phyloP scores from a whole-genome alignment of 1,140 invertebrate genomes.

The Pissodes strobi region DNA sequence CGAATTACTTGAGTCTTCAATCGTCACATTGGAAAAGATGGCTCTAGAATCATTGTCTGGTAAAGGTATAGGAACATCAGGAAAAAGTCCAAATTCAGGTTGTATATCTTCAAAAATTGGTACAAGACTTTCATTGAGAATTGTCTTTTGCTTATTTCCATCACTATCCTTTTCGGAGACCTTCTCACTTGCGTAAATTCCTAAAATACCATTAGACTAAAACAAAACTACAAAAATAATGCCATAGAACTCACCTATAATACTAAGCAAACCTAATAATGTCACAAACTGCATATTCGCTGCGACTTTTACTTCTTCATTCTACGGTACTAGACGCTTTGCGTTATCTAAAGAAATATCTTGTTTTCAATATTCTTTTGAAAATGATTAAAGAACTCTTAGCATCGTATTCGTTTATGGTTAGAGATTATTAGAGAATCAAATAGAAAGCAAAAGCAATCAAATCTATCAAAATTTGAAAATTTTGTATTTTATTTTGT shows the following conservation, averaged over 20 bases:
- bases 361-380: too few species aligned
- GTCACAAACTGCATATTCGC: too few species aligned
- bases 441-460: too few species aligned
- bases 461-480: too few species aligned
- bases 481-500: too few species aligned
- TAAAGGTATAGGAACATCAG: not conserved
- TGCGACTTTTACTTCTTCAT: too few species aligned
- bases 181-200: not conserved
- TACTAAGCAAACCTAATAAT: too few species aligned
- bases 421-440: too few species aligned
- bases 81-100: conserved; percentile 15
- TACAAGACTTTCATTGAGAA: not conserved
- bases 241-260: not conserved
- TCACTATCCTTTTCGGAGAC: not conserved
- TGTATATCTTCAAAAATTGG: conserved; percentile 28
- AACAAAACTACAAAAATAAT: not conserved
- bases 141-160: not conserved
- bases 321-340: too few species aligned
- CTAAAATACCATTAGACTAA: not conserved
- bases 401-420: too few species aligned
- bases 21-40: conserved; percentile 16
- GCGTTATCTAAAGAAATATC: too few species aligned
- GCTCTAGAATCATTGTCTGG: not conserved
- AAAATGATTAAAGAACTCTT: too few species aligned
- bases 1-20: conserved; percentile 24